Evolutionary conservation across 53 echinoderm and acorn worm genomes (phyloP), one percentile per base, ranked within the genome.

Genomic region (Patiria pectinifera): DNA sequence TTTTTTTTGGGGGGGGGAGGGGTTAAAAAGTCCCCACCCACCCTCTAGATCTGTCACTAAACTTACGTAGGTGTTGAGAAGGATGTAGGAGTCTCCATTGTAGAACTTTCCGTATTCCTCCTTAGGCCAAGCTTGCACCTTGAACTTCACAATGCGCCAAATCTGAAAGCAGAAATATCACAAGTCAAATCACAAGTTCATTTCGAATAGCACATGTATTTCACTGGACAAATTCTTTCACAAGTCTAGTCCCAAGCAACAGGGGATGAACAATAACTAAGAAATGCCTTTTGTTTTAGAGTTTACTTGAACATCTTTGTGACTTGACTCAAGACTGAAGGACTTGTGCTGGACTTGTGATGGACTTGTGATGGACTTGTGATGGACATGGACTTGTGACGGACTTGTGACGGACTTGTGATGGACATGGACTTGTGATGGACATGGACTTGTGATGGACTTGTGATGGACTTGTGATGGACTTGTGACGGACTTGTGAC

Each of bases 11-110:
- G 35, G 35, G 35, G 35, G 35, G 35, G 35, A 35, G 35, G 35
- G 35, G 35, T 35, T 35, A 35, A 35, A 1, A 1, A 35, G 35
- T 35, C 35, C 35, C 35, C 35, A 35, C 35, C 35, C 35, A 35
- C 35, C 35, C 35, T 35, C 35, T 35, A 35, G 35, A 35, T 35
- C 35, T 35, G 35, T 35, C 35, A 35, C 70, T 23, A 6, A 63
- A 96, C 96, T 93, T 85, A 96, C 96, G 23, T 96, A 96, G 71
- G 96, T 96, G 80, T 96, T 96, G 53, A 96, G 85, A 46, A 96
- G 93, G 93, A 96, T 96, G 79, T 96, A 96, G 53, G 96, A 96
- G 48, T 96, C 96, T 2, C 96, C 96, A 75, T 88, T 84, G 81
- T 87, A 96, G 85, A 96, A 96, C 2, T 75, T 91, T 11, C 96